Percentiles rank a stretch among this genome's conserved stretches.
Conservation (phyloP, 2,113 vertebrate species). For the Rafetus swinhoei region DNA sequence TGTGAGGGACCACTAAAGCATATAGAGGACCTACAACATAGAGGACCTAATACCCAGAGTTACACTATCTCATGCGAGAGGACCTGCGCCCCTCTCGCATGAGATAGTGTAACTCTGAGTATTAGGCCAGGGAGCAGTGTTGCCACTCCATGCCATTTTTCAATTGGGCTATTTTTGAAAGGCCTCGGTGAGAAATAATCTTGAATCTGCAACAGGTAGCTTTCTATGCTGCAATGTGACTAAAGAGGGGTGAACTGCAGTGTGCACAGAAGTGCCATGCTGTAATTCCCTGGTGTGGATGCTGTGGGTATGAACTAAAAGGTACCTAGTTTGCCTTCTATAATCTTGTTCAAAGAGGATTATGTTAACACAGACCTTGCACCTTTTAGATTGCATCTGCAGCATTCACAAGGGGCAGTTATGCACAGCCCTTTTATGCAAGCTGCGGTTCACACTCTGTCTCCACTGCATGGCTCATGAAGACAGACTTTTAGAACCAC, state of each 20-base stretch:
- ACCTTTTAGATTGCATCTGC: background rate
- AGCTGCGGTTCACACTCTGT: background rate
- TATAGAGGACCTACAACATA: accelerated
- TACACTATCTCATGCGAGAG: too few relatives aligned
- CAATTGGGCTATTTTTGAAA: background rate
- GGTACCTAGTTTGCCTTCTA: too few relatives aligned
- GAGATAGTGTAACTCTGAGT: accelerated
- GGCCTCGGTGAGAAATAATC: background rate
- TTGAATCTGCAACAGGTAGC: background rate
- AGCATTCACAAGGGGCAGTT: background rate
- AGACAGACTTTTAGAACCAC: background rate
- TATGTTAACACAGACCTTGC: background rate
- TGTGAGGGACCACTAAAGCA: background rate
- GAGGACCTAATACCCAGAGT: too few relatives aligned
- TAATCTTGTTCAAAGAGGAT: background rate
- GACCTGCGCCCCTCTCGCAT: accelerated
- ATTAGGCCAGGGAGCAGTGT: background rate
- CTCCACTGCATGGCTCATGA: background rate
- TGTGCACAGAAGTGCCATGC: background rate
- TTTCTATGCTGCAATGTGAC: background rate
- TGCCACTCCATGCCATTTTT: background rate
- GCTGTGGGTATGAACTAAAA: too few relatives aligned
- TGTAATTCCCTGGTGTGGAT: too few relatives aligned
- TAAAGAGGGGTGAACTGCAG: background rate
- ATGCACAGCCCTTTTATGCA: background rate